Base-by-base conservation (phyloP, 2,113 vertebrate species). In the Mesoclemmys tuberculata region DNA sequence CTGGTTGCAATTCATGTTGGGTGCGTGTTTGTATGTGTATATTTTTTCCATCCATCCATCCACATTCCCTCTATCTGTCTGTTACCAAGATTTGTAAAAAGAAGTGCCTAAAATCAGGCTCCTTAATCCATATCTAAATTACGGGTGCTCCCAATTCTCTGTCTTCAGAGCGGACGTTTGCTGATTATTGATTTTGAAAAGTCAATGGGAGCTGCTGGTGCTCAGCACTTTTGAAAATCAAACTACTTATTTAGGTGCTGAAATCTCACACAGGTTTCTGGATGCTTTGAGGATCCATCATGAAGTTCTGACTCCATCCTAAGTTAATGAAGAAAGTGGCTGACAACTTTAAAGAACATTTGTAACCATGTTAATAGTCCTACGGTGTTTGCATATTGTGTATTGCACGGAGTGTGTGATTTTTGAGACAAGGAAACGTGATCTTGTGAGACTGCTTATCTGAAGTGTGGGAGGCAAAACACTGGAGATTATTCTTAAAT, bases 231-330 rank as follows among this genome's bases (percentile, higher is more conserved):
- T 14, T 78, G 79, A 46, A 94, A 94, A 56, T 7, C 80, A 38
- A 79, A 56, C 51, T 46, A 31, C 8, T 80, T 92, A 83, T 75
- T 24, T 54, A 82, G 68, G 82, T 88, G 88, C 52, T n/a, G 82
- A 91, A 88, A 94, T 88, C 64, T 46, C 0, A 0, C 10, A 0
- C 11, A 88, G 87, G 56, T 93, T 86, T 91, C 61, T 93, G 64
- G 38, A 87, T 93, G 87, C 83, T 93, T 52, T 89, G 80, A 79
- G 8, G 22, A 9, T 81, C 55, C 82, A 58, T 12, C 85, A 84
- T 44, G 85, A 85, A 71, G 64, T 75, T 58, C 13, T 44, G 88
- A 51, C 88, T 82, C 71, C 74, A 24, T 18, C 0, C 1, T 64
- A 78, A 38, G 6, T 1, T 48, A 44, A 44, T 6, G 5, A 48